Evolutionary conservation across 2,113 vertebrate genomes (phyloP).

Genomic region (Oreocharis arfaki): DNA sequence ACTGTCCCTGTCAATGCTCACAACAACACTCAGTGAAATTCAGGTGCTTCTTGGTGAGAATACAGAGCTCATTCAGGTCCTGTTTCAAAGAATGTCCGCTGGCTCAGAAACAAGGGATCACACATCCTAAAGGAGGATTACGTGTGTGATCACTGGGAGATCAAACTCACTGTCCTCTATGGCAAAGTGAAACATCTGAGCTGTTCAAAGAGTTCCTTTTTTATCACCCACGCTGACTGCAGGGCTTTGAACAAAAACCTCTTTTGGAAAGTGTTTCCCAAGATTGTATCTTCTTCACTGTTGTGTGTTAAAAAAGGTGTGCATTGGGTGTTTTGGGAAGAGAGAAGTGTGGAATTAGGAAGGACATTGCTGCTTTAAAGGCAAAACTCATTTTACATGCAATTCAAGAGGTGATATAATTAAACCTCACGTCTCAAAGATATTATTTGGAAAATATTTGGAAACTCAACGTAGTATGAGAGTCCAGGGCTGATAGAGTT

Average conservation of each 20-base stretch:
- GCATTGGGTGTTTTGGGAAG: background rate
- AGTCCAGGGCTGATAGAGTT: background rate
- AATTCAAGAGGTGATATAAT: background rate
- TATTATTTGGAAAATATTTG: background rate
- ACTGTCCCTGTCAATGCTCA: background rate
- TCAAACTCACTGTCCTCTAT: background rate
- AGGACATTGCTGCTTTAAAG: background rate
- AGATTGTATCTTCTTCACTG: background rate
- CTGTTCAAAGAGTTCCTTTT: background rate
- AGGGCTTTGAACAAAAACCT: background rate
- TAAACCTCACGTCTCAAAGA: background rate
- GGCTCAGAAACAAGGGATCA: background rate
- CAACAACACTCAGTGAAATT: background rate
- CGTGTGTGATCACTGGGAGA: background rate
- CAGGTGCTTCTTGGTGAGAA: background rate
- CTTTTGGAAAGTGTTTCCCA: background rate
- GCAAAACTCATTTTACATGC: background rate
- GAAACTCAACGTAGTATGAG: background rate
- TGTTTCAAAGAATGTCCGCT: background rate
- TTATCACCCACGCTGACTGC: background rate
- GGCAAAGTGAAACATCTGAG: background rate
- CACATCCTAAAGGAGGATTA: background rate
- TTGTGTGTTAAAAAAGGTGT: background rate
- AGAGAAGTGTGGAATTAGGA: background rate
- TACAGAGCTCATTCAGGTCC: background rate